phyloP scores from a whole-genome alignment of 37 sponge, comb jelly and placozoan genomes.

The Beroe forskalii region DNA sequence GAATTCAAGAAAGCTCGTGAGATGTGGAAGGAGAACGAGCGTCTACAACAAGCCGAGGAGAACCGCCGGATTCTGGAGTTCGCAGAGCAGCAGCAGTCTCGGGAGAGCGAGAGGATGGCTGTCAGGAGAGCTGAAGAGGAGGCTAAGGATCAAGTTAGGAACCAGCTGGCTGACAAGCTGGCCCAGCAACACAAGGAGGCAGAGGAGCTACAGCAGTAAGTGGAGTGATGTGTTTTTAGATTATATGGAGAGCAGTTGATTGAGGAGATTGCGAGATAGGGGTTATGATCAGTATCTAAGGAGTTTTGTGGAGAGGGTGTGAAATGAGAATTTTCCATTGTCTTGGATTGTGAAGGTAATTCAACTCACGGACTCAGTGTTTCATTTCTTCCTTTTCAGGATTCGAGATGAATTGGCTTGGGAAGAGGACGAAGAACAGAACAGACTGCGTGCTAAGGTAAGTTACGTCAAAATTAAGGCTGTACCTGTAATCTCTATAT shows the following conservation, averaged over 20 bases:
- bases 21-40: slow-evolving; percentile 87
- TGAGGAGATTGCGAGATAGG: neutral
- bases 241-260: neutral
- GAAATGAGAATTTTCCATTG: too few species aligned
- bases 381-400: too few species aligned
- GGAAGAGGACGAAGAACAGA: slow-evolving; percentile 91
- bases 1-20: slow-evolving; percentile 84
- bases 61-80: slow-evolving; percentile 87
- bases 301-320: too few species aligned
- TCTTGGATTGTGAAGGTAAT: too few species aligned
- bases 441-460: slow-evolving; percentile 84
- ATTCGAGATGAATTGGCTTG: slow-evolving; percentile 86
- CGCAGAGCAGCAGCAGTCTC: slow-evolving; percentile 78
- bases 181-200: slow-evolving; percentile 24
- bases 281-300: too few species aligned
- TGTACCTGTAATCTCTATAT: too few species aligned
- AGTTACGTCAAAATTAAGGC: too few species aligned
- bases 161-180: slow-evolving; percentile 64
- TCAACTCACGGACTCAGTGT: too few species aligned
- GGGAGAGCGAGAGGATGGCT: slow-evolving; percentile 80
- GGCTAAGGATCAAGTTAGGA: slow-evolving; percentile 69
- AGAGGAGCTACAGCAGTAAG: slow-evolving; percentile 67
- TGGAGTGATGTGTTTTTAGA: neutral
- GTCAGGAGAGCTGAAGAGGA: slow-evolving; percentile 75
- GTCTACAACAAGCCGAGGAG: slow-evolving; percentile 90